Evolutionary conservation across 1,140 invertebrate genomes (phyloP).

Genomic region (Tyrophagus putrescentiae): DNA sequence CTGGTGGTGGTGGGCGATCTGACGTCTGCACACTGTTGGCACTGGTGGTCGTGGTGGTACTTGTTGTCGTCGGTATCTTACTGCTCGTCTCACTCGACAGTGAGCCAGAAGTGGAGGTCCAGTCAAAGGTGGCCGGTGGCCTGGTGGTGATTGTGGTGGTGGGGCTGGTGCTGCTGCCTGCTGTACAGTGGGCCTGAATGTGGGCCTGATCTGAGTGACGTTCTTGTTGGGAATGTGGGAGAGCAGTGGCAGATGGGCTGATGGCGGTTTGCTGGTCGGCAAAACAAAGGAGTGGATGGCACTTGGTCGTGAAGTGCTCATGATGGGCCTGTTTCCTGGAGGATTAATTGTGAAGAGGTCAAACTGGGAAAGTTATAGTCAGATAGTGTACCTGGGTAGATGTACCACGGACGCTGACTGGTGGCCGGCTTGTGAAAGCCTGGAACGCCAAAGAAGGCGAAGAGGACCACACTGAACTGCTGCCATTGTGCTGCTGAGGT

Average conservation of each 20-base stretch:
- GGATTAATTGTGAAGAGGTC: background rate
- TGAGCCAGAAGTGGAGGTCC: background rate
- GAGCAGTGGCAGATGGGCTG: background rate
- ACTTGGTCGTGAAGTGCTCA: constrained; percentile 21
- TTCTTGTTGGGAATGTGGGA: background rate
- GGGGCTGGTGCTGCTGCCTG: background rate
- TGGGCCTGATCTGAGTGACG: background rate
- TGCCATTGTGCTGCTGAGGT: background rate
- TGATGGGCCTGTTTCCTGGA: background rate
- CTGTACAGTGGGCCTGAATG: background rate
- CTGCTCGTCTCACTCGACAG: background rate
- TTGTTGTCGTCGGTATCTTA: constrained; percentile 2
- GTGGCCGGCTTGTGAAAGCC: background rate
- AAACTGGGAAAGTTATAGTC: no score
- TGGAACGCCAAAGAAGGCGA: background rate
- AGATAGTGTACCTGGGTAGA: no score
- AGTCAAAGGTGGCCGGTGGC: constrained; percentile 8
- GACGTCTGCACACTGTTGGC: constrained; percentile 20
- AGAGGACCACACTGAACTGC: background rate
- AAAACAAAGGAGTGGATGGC: constrained; percentile 21
- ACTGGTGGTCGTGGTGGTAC: background rate
- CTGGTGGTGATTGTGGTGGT: constrained; percentile 10
- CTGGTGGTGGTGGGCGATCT: constrained; percentile 28
- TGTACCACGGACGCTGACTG: background rate
- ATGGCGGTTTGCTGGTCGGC: constrained; percentile 1